Evolutionary conservation across 2,797 vertebrate species (phyloP).

Genomic region (Thripadectes ignobilis): DNA sequence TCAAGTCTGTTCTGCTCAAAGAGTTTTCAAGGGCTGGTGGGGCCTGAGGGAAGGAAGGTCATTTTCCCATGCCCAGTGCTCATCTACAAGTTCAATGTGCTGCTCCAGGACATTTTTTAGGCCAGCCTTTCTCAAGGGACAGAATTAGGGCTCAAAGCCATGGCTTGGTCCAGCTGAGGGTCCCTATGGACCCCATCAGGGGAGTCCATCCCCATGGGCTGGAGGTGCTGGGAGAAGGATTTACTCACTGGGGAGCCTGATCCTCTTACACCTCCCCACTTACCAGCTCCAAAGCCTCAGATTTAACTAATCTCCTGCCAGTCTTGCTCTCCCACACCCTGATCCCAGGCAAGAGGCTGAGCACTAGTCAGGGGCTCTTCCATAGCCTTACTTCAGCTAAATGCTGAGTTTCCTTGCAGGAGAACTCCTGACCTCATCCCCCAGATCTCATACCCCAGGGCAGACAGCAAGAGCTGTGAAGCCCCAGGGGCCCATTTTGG

Average conservation of each 20-base stretch:
- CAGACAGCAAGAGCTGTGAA: not conserved
- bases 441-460: not conserved
- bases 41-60: no score
- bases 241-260: not conserved
- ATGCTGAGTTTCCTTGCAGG: not conserved
- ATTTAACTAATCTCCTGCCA: not conserved
- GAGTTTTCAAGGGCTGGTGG: not conserved
- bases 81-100: accelerated
- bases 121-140: not conserved
- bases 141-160: not conserved
- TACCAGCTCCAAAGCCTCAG: not conserved
- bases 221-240: not conserved
- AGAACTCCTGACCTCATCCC: slow-evolving; percentile 4
- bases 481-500: accelerated
- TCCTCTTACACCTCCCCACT: not conserved
- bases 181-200: not conserved
- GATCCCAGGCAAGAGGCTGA: not conserved
- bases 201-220: not conserved
- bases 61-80: not conserved
- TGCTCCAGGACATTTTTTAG: not conserved
- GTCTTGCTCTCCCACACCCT: not conserved
- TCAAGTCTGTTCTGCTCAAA: not conserved
- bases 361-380: not conserved
- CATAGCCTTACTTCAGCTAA: not conserved
- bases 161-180: not conserved